Conservation (phyloP, 37 sponge, comb jelly and placozoan genomes). For the Spongilla lacustris region DNA sequence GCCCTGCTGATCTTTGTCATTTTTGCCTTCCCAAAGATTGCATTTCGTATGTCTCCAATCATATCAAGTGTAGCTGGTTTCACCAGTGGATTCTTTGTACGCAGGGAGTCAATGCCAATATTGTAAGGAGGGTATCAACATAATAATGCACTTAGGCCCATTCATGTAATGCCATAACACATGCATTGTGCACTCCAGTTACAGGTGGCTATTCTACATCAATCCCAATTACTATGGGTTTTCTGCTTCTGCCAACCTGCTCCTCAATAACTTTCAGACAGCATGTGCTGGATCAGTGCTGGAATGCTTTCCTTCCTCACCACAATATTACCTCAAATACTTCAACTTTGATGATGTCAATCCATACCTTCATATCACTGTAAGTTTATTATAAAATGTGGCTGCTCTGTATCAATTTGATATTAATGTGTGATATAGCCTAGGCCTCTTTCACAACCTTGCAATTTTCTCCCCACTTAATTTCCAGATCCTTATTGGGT, state of each 20-base stretch:
- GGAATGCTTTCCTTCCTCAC: conserved; percentile 56
- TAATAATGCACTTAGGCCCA: too few species aligned
- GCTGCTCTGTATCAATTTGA: neutral
- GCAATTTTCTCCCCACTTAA: neutral
- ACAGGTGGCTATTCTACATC: conserved; percentile 67
- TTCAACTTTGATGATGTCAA: conserved; percentile 56
- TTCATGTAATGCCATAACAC: too few species aligned
- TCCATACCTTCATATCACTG: conserved; percentile 47
- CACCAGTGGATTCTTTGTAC: conserved; percentile 83
- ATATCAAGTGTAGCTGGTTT: conserved; percentile 68
- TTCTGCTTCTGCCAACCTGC: conserved; percentile 28
- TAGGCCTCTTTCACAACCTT: too few species aligned
- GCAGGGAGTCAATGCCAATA: conserved; percentile 32
- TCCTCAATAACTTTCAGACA: conserved; percentile 24
- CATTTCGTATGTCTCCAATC: conserved; percentile 60
- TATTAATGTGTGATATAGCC: too few species aligned
- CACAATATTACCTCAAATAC: conserved; percentile 36
- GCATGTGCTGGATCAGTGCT: conserved; percentile 18
- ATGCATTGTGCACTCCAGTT: conserved; percentile 10
- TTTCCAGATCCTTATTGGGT: conserved; percentile 61
- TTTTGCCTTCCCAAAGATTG: conserved; percentile 28
- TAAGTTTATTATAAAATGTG: neutral
- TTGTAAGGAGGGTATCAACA: conserved; percentile 27
- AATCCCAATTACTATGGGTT: conserved; percentile 82
- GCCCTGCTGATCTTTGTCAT: conserved; percentile 59